These are phyloP conservation scores for Diadegma fenestrale DNA, from an alignment of 2,888 invertebrate species.

Conservation along the genomic window DNA sequence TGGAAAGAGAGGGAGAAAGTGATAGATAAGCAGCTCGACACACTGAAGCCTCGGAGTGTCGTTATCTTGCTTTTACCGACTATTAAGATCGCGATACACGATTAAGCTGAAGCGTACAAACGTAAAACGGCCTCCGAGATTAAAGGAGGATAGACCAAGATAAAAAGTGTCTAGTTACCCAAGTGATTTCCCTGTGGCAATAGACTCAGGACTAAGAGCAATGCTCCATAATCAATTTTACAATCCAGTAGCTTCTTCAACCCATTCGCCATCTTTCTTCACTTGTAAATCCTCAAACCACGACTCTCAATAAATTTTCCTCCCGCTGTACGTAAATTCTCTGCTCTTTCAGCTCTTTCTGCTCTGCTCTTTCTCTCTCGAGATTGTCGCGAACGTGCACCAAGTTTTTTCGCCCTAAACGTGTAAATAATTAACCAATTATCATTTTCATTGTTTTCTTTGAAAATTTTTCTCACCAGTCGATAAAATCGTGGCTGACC, in stretches of 20 bases:
- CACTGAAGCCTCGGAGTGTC: conserved; percentile 47
- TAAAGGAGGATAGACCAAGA: conserved; percentile 44
- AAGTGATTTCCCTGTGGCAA: conserved; percentile 49
- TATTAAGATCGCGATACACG: conserved; percentile 64
- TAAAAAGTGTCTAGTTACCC: conserved; percentile 43
- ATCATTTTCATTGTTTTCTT: neutral
- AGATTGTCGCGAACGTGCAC: neutral
- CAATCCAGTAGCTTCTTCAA: conserved; percentile 62
- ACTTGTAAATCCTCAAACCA: conserved; percentile 41
- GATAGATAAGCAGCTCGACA: conserved; percentile 37
- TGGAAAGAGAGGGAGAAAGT: conserved; percentile 13
- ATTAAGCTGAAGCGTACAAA: conserved; percentile 54
- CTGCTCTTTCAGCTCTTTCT: no score
- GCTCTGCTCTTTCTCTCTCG: conserved; percentile 21
- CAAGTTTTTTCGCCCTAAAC: neutral
- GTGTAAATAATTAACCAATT: neutral
- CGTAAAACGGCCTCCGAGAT: conserved; percentile 22
- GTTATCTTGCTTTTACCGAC: conserved; percentile 64
- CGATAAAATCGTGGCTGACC: conserved; percentile 29
- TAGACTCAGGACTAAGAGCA: conserved; percentile 21
- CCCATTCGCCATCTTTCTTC: conserved; percentile 36
- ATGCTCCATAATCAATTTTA: conserved; percentile 60
- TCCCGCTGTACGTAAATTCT: conserved; percentile 58
- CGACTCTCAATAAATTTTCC: conserved; percentile 60
- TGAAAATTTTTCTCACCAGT: conserved; percentile 8